Percentiles rank a stretch among this genome's conserved stretches.
These are phyloP conservation scores for Tympanoctomys barrerae DNA, from an alignment of 2,797 vertebrate genomes.

Conservation along the genomic window DNA sequence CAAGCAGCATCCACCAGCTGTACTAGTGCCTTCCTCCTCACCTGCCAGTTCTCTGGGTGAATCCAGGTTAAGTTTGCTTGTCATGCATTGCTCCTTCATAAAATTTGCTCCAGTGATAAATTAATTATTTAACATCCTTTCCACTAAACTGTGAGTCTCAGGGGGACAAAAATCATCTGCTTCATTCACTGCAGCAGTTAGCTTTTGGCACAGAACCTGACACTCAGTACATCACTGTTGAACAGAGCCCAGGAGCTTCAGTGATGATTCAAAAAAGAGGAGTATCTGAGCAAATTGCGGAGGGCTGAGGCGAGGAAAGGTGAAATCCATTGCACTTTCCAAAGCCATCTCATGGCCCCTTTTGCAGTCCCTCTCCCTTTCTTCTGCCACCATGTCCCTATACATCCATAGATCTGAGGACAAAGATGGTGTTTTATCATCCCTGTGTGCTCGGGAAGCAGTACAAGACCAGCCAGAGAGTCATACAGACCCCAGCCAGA, in stretches of 20 bases:
- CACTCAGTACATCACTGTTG: not conserved
- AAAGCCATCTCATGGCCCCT: not conserved
- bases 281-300: not conserved
- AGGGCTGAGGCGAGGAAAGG: not conserved
- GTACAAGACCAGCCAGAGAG: not conserved
- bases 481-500: not conserved
- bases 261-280: not conserved
- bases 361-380: not conserved
- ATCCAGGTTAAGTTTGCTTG: not conserved
- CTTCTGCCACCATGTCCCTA: not conserved
- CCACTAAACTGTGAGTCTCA: slow-evolving; percentile 14
- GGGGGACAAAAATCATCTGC: not conserved
- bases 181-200: slow-evolving; percentile 36
- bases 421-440: not conserved
- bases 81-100: not conserved
- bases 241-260: not conserved
- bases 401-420: not conserved
- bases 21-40: not conserved
- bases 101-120: slow-evolving; percentile 24
- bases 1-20: not conserved
- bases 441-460: not conserved
- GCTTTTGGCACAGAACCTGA: slow-evolving; percentile 26
- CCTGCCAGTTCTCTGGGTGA: not conserved
- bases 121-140: slow-evolving; percentile 58
- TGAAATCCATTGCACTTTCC: not conserved